These are phyloP conservation scores for Cephus pulcher DNA, from an alignment of 2,888 invertebrate genomes.

Conservation along the genomic window DNA sequence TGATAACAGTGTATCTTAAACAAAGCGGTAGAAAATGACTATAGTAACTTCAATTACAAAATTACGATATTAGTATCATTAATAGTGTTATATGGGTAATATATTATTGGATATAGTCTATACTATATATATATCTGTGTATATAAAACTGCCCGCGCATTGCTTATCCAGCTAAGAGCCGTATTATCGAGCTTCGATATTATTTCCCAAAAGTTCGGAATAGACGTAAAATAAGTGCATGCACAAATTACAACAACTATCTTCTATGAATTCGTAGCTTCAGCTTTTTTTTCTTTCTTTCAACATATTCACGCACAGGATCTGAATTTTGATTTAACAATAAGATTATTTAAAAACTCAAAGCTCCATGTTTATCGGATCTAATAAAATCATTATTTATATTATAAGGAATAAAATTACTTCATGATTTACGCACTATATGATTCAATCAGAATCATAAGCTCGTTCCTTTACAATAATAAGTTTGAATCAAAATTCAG, in stretches of 20 bases:
- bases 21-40: slow-evolving; percentile 46
- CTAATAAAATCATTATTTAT: background rate
- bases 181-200: background rate
- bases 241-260: background rate
- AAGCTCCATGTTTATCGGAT: background rate
- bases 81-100: slow-evolving; percentile 8
- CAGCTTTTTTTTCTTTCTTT: slow-evolving; percentile 3
- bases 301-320: slow-evolving; percentile 15
- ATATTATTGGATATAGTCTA: slow-evolving; percentile 20
- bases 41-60: slow-evolving; percentile 41
- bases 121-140: slow-evolving; percentile 6
- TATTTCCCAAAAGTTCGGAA: background rate
- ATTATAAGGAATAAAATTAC: background rate
- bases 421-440: slow-evolving; percentile 4
- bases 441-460: slow-evolving; percentile 18
- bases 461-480: slow-evolving; percentile 17
- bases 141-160: slow-evolving; percentile 21
- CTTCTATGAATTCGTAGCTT: background rate
- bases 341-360: background rate
- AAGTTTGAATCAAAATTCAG: background rate
- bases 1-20: slow-evolving; percentile 24
- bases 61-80: slow-evolving; percentile 35
- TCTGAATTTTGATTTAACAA: background rate
- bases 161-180: slow-evolving; percentile 9
- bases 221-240: background rate